phyloP scores from a whole-genome alignment of 92 coral and sea anemone species.

The Zoanthus solanderi region DNA sequence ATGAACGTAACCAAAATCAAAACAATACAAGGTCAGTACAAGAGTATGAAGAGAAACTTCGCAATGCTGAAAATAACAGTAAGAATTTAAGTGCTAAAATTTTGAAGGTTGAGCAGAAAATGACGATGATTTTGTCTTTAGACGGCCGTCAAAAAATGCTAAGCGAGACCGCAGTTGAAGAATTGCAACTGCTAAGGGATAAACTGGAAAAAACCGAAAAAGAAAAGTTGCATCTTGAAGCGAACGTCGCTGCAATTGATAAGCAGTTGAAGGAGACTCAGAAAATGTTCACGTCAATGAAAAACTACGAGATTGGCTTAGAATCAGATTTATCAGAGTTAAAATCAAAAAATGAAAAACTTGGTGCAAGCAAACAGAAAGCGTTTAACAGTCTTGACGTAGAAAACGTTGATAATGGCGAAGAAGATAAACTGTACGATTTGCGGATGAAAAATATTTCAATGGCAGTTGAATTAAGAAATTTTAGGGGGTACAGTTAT shows the following conservation, averaged over 20 bases:
- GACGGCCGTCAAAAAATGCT: slow-evolving; percentile 35
- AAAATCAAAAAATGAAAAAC: slow-evolving; percentile 54
- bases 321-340: slow-evolving; percentile 58
- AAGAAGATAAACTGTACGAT: slow-evolving; percentile 45
- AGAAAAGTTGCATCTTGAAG: slow-evolving; percentile 35
- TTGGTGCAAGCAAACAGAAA: slow-evolving; percentile 24
- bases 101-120: slow-evolving; percentile 62
- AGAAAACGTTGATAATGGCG: slow-evolving; percentile 37
- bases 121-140: slow-evolving; percentile 50
- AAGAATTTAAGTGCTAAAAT: slow-evolving; percentile 65
- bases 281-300: slow-evolving; percentile 57
- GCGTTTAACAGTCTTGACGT: slow-evolving; percentile 12
- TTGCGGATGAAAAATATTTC: slow-evolving; percentile 57
- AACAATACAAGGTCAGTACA: slow-evolving; percentile 2
- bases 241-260: slow-evolving; percentile 62
- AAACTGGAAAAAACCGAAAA: slow-evolving; percentile 40
- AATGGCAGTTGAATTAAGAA: slow-evolving; percentile 62
- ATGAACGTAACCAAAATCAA: slow-evolving; percentile 22
- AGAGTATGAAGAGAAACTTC: slow-evolving; percentile 53
- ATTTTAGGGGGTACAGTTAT: slow-evolving; percentile 69
- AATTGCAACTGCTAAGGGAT: slow-evolving; percentile 26
- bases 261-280: slow-evolving; percentile 59
- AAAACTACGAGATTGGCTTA: slow-evolving; percentile 66
- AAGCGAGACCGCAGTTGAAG: slow-evolving; percentile 24
- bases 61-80: slow-evolving; percentile 61